A percentile compares a stretch with the other conserved stretches of the same genome.
Conservation (phyloP, 2,113 vertebrate genomes). For the Callaeas wilsoni region DNA sequence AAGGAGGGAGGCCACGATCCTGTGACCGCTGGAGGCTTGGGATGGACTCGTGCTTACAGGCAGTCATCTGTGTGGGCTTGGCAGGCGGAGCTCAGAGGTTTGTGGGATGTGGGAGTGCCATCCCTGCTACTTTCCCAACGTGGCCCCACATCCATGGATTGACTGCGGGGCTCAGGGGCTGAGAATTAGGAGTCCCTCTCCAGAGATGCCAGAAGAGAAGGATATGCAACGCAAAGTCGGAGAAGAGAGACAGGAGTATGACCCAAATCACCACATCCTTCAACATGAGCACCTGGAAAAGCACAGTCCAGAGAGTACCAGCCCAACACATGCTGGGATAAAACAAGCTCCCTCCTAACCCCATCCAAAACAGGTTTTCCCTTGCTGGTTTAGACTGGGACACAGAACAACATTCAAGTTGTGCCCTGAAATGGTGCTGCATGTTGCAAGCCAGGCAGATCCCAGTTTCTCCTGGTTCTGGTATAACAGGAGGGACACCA, state of each 20-base stretch:
- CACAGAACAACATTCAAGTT: background rate
- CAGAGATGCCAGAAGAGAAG: background rate
- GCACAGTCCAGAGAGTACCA: rapidly evolving
- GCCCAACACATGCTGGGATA: background rate
- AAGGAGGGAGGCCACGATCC: background rate
- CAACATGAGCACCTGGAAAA: background rate
- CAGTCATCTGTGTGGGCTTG: background rate
- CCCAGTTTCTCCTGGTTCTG: background rate
- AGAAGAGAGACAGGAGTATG: background rate
- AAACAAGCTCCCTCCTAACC: background rate
- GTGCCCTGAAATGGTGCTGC: background rate
- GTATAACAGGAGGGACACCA: too few relatives aligned
- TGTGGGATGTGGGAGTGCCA: background rate
- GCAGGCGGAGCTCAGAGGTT: background rate
- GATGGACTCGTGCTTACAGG: background rate
- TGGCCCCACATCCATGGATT: background rate
- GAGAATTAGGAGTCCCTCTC: background rate
- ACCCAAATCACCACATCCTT: background rate
- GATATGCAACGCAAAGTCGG: background rate
- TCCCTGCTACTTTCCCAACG: background rate
- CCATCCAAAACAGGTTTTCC: background rate
- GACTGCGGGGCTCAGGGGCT: background rate
- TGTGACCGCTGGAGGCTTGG: background rate
- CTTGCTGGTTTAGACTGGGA: background rate
- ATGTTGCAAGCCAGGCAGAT: background rate